These are phyloP conservation scores for Eilema caniola DNA, from an alignment of 2,888 invertebrate species.

Conservation along the genomic window DNA sequence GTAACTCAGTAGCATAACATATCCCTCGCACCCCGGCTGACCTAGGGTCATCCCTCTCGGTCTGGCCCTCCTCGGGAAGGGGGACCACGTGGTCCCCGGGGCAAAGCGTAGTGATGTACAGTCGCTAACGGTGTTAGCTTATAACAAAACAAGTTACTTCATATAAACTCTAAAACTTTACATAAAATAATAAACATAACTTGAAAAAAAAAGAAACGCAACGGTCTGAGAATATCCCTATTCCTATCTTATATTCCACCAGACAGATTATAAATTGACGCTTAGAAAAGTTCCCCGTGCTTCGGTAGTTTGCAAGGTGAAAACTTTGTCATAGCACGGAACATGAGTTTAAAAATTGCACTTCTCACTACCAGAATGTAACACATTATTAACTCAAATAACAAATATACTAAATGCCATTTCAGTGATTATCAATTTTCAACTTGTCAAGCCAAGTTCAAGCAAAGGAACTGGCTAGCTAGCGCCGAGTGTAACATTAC, in stretches of 20 bases:
- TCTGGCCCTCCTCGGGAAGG: no score
- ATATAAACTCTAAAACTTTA: no score
- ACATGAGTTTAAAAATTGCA: neutral
- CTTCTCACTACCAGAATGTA: neutral
- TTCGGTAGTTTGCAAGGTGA: neutral
- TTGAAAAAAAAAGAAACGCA: no score
- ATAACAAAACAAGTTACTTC: no score
- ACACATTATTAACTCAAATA: neutral
- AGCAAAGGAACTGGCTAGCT: no score
- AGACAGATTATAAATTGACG: conserved; percentile 1
- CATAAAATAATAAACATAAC: no score
- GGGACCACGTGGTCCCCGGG: neutral
- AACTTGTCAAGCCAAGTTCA: no score
- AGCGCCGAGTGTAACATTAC: no score
- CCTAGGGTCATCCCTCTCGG: no score
- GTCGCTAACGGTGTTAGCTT: no score
- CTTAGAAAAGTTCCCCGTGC: neutral
- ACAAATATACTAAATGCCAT: neutral
- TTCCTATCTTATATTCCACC: neutral
- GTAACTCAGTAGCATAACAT: no score
- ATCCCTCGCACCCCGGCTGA: no score
- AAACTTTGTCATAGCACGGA: neutral
- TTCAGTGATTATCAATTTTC: neutral
- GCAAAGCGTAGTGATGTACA: conserved; percentile 32
- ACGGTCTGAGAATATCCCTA: neutral